phyloP scores from a whole-genome alignment of 2,113 vertebrate genomes.

The Myrmecophaga tridactyla region DNA sequence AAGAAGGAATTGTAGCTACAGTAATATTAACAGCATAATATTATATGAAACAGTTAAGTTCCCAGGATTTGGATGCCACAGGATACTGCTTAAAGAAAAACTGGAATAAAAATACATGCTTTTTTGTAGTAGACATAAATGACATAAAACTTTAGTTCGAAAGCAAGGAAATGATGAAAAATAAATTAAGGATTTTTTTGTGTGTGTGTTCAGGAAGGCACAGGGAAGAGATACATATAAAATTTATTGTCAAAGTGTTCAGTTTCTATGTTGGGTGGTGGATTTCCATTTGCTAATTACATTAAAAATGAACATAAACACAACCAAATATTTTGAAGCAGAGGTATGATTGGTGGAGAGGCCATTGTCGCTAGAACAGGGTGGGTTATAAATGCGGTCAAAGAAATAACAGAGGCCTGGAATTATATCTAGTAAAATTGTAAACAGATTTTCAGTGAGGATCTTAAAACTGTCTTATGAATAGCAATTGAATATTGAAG shows the following conservation, averaged over 20 bases:
- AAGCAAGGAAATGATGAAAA: conserved; percentile 16
- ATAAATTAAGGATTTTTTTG: neutral
- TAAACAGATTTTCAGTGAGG: neutral
- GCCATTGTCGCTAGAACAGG: too few relatives aligned
- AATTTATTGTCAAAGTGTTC: neutral
- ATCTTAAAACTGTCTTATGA: neutral
- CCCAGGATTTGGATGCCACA: neutral
- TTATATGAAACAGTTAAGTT: neutral
- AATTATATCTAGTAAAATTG: neutral
- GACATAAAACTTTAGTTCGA: conserved; percentile 24
- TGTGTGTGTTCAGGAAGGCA: neutral
- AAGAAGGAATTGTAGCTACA: neutral
- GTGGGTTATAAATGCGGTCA: too few relatives aligned
- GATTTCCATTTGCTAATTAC: neutral
- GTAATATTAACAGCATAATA: neutral
- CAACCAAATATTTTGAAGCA: too few relatives aligned
- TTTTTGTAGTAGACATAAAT: neutral
- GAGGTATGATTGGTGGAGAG: too few relatives aligned
- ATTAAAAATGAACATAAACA: neutral
- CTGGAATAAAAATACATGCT: neutral
- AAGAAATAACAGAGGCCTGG: too few relatives aligned
- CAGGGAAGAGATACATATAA: neutral
- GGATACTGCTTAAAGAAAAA: conserved; percentile 1
- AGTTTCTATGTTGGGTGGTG: neutral
- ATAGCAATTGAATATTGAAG: neutral